Evolutionary conservation across 1,140 invertebrate species (phyloP).

Genomic region (Drosophila nasuta): DNA sequence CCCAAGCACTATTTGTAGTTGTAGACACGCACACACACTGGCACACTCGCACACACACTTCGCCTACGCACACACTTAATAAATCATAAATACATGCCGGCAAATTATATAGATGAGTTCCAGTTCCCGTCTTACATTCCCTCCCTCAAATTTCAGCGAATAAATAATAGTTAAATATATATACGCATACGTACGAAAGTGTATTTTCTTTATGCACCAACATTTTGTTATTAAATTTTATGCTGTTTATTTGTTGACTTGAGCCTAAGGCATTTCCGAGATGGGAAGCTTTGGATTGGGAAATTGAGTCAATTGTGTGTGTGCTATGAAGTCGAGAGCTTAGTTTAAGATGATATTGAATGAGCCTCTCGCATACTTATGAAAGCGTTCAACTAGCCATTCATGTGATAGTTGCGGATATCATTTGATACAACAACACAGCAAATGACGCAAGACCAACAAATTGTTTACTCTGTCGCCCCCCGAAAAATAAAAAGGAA

Average conservation of each 20-base stretch:
- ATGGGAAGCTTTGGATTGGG: not conserved
- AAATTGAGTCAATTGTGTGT: slow-evolving; percentile 66
- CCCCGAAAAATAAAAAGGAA: not conserved
- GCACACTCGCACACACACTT: slow-evolving; percentile 23
- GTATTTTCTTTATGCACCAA: slow-evolving; percentile 34
- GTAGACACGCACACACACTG: slow-evolving; percentile 60
- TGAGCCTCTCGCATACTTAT: slow-evolving; percentile 21
- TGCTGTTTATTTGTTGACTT: slow-evolving; percentile 63
- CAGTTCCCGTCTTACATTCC: slow-evolving; percentile 18
- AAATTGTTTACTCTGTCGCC: slow-evolving; percentile 31
- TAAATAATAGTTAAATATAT: slow-evolving; percentile 79
- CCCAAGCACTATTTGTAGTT: slow-evolving; percentile 69
- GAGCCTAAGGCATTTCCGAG: slow-evolving; percentile 32
- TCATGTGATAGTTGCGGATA: slow-evolving; percentile 27
- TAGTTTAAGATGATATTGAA: slow-evolving; percentile 42
- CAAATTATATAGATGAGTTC: slow-evolving; percentile 75
- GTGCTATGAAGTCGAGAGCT: slow-evolving; percentile 43
- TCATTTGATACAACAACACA: slow-evolving; percentile 19
- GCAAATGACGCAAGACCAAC: slow-evolving; percentile 28
- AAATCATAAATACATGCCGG: slow-evolving; percentile 80
- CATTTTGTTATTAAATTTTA: slow-evolving; percentile 80
- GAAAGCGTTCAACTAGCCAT: slow-evolving; percentile 36
- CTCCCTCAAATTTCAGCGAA: slow-evolving; percentile 47
- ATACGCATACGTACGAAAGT: too few species aligned
- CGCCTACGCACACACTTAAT: slow-evolving; percentile 64